Conservation (phyloP, 2,113 vertebrate genomes). For the Psittacula cyanocephala region DNA sequence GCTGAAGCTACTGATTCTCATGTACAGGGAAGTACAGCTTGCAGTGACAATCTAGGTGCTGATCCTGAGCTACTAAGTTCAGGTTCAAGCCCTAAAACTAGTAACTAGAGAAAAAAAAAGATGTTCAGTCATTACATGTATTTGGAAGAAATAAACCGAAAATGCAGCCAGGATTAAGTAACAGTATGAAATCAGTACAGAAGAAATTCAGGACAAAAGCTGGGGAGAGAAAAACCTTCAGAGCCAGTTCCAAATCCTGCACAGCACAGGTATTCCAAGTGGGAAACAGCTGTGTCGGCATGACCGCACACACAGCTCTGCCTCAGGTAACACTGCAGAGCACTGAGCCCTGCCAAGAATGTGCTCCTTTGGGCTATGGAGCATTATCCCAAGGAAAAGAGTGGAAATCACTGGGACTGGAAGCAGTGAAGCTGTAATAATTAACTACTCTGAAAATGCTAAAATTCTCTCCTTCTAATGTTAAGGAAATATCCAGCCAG, state of each 20-base stretch:
- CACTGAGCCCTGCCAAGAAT: background rate
- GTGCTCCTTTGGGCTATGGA: fast-evolving
- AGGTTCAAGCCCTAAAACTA: background rate
- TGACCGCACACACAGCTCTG: background rate
- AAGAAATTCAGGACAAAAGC: background rate
- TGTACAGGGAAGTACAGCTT: background rate
- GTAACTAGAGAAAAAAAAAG: background rate
- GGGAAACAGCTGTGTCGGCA: background rate
- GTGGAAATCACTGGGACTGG: background rate
- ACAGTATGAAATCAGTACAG: background rate
- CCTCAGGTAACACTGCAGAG: slow-evolving; percentile 10
- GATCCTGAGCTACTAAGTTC: background rate
- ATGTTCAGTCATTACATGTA: background rate
- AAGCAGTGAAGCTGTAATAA: background rate
- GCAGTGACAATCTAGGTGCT: background rate
- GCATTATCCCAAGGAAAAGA: background rate
- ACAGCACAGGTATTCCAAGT: background rate
- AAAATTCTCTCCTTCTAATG: background rate
- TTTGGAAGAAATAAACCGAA: background rate
- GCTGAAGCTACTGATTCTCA: background rate
- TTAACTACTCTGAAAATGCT: background rate
- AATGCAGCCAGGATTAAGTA: background rate
- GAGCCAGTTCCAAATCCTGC: background rate
- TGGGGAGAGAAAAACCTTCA: background rate
- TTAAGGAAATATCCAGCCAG: background rate